Conservation (phyloP, 2,888 invertebrate genomes). For the Pollenia labialis region DNA sequence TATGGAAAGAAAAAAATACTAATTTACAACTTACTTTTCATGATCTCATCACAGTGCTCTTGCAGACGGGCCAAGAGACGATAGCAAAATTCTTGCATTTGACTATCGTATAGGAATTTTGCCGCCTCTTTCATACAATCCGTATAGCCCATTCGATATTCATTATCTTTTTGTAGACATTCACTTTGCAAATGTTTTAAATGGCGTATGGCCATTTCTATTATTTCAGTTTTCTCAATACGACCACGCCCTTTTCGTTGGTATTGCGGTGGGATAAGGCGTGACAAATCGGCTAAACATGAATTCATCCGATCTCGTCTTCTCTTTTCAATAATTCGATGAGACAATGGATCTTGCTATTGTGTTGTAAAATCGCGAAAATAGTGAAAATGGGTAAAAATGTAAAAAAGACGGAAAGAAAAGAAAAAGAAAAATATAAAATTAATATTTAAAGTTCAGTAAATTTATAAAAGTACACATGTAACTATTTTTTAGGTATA, state of each 20-base stretch:
- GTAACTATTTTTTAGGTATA: neutral
- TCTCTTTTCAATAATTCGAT: constrained; percentile 97
- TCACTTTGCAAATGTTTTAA: constrained; percentile 94
- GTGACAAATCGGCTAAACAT: constrained; percentile 96
- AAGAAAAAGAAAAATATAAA: constrained; percentile 1
- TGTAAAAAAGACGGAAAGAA: constrained; percentile 3
- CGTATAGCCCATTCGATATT: constrained; percentile 93
- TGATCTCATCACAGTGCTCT: constrained; percentile 89
- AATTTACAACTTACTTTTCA: constrained; percentile 85
- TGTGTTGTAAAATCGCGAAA: neutral
- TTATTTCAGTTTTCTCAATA: constrained; percentile 98
- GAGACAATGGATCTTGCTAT: constrained; percentile 98
- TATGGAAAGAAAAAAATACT: neutral
- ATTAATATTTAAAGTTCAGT: neutral
- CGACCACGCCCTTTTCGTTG: constrained; percentile 97
- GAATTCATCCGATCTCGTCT: constrained; percentile 98
- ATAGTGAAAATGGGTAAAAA: neutral
- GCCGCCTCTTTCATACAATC: constrained; percentile 96
- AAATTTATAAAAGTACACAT: neutral
- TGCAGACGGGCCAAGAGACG: constrained; percentile 93
- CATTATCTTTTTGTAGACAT: constrained; percentile 83
- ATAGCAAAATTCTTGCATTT: constrained; percentile 92
- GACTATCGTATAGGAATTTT: constrained; percentile 93
- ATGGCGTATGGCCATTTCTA: constrained; percentile 98
- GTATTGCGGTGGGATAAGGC: constrained; percentile 96